Conservation (phyloP, 2,797 vertebrate species). For the Clamator glandarius region DNA sequence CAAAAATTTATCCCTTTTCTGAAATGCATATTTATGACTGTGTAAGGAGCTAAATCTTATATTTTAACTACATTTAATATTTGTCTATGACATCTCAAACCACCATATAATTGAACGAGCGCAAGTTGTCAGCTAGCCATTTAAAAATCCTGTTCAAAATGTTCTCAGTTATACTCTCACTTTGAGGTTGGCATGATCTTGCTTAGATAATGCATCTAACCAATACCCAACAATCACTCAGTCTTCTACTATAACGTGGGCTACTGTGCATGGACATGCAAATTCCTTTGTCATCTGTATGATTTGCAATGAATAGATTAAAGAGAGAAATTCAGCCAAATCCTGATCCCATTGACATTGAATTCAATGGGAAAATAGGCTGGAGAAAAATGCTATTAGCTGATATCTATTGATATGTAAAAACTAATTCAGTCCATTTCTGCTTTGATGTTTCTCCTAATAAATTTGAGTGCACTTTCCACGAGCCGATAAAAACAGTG, state of each 20-base stretch:
- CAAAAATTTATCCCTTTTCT: neutral
- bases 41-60: slow-evolving; percentile 19
- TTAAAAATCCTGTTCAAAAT: neutral
- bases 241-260: neutral
- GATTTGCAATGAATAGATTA: slow-evolving; percentile 40
- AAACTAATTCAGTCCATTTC: slow-evolving; percentile 63
- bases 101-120: slow-evolving; percentile 35
- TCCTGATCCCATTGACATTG: slow-evolving; percentile 40
- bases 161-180: slow-evolving; percentile 44
- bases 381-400: slow-evolving; percentile 49
- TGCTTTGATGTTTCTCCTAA: slow-evolving; percentile 60
- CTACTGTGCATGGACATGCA: slow-evolving; percentile 22
- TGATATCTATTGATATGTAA: slow-evolving; percentile 59
- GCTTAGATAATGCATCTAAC: slow-evolving; percentile 56
- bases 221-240: slow-evolving; percentile 18
- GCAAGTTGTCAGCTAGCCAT: neutral
- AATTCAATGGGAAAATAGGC: slow-evolving; percentile 46
- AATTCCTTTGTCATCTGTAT: slow-evolving; percentile 37
- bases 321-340: slow-evolving; percentile 40
- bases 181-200: slow-evolving; percentile 62
- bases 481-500: slow-evolving; percentile 51
- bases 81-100: slow-evolving; percentile 32
- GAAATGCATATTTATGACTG: slow-evolving; percentile 38
- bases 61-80: slow-evolving; percentile 52
- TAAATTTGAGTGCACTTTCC: slow-evolving; percentile 43